These are phyloP conservation scores for Bubalus kerabau DNA, from an alignment of 2,113 vertebrate genomes.

Conservation along the genomic window DNA sequence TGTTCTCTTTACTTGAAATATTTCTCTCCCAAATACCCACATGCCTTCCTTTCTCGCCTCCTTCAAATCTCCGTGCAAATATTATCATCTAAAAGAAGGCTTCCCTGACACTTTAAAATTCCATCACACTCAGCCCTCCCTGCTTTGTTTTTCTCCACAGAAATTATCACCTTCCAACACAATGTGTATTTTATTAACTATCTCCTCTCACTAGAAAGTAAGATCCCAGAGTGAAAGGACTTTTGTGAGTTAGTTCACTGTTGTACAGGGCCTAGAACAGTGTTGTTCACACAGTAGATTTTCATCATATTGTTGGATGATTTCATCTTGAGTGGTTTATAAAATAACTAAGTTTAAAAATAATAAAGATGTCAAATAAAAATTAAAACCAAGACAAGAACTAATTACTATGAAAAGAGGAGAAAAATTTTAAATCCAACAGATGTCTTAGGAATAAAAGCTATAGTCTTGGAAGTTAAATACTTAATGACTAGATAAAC, in stretches of 20 bases:
- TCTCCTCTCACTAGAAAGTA: not conserved
- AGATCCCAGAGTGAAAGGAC: not conserved
- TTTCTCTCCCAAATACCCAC: not conserved
- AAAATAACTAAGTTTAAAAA: not conserved
- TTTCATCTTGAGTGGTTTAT: not conserved
- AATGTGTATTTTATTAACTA: not conserved
- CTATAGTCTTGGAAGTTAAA: not conserved
- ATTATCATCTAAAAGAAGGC: not conserved
- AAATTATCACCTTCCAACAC: not conserved
- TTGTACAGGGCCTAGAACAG: not conserved
- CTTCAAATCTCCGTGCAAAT: not conserved
- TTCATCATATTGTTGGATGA: not conserved
- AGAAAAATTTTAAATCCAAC: not conserved
- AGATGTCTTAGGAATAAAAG: not conserved
- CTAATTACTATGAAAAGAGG: not conserved
- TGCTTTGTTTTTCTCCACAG: not conserved
- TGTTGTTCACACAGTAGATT: not conserved
- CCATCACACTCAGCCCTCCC: not conserved
- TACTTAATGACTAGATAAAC: not conserved
- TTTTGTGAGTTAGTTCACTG: not conserved
- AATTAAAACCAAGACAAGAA: not conserved
- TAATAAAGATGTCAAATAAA: not conserved
- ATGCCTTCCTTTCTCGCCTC: not conserved
- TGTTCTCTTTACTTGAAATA: not conserved
- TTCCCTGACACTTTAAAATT: not conserved